Percentiles rank a stretch among this genome's conserved stretches.
Conservation (phyloP, 1,140 invertebrate species). For the Atta colombica region DNA sequence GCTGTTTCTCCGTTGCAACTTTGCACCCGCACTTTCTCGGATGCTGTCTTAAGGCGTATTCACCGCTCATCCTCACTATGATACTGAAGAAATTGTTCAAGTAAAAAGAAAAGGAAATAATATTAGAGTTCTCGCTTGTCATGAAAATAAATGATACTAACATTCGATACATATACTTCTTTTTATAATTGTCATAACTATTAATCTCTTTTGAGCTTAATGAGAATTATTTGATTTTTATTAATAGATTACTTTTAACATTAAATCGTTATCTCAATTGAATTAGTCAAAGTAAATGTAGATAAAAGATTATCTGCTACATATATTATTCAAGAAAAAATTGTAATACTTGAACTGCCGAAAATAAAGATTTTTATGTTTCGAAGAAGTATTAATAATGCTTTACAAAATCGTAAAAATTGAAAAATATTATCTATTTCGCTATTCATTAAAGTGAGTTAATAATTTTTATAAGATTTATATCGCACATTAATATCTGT, state of each 20-base stretch:
- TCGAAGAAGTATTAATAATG: background rate
- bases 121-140: constrained; percentile 23
- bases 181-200: background rate
- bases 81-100: constrained; percentile 30
- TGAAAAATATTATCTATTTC: background rate
- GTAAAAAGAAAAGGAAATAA: constrained; percentile 11
- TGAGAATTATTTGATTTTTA: background rate
- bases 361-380: background rate
- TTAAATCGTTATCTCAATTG: background rate
- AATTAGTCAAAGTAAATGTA: background rate
- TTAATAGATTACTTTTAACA: constrained; percentile 18
- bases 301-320: background rate
- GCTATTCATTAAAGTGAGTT: background rate
- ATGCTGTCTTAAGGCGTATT: background rate
- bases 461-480: background rate
- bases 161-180: constrained; percentile 1
- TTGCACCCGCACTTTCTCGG: constrained; percentile 14
- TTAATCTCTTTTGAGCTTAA: background rate
- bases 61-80: constrained; percentile 26
- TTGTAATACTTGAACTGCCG: background rate
- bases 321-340: background rate
- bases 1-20: constrained; percentile 34
- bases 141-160: constrained; percentile 18
- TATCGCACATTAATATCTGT: background rate
- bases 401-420: background rate